These are phyloP conservation scores for Rapana venosa DNA, from an alignment of 2,888 invertebrate genomes.

Conservation along the genomic window DNA sequence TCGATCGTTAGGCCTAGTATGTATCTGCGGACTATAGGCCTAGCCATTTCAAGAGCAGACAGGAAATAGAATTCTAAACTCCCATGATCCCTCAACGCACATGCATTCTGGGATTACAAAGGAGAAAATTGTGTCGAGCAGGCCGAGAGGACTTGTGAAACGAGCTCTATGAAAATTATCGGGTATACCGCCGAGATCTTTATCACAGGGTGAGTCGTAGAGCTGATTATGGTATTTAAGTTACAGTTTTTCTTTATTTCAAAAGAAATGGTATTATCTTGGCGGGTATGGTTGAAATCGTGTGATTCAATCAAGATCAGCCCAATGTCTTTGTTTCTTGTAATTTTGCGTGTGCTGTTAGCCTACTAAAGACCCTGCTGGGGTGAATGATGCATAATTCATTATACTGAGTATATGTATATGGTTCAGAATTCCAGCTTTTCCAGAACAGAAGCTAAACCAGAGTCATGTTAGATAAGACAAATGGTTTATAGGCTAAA, in stretches of 20 bases:
- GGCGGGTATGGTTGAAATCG: neutral
- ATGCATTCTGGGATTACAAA: constrained; percentile 51
- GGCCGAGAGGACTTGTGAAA: constrained; percentile 15
- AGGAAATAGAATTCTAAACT: neutral
- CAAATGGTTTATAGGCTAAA: too few species aligned
- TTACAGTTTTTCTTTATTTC: neutral
- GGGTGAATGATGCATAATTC: too few species aligned
- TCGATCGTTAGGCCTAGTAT: neutral
- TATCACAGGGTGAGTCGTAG: constrained; percentile 27
- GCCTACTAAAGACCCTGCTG: too few species aligned
- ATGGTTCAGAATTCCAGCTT: too few species aligned
- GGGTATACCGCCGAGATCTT: neutral
- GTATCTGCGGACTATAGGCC: neutral
- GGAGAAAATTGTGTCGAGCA: constrained; percentile 39
- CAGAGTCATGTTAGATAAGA: too few species aligned
- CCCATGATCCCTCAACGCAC: constrained; percentile 52
- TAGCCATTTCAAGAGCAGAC: neutral
- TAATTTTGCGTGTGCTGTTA: too few species aligned
- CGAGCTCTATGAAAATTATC: constrained; percentile 45
- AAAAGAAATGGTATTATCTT: neutral
- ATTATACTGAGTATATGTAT: too few species aligned
- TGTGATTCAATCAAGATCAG: too few species aligned
- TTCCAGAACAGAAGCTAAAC: too few species aligned
- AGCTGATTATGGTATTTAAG: neutral
- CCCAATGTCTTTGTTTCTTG: too few species aligned